Base-by-base conservation (phyloP, 2,797 vertebrate species). In the Sebastes variabilis region DNA sequence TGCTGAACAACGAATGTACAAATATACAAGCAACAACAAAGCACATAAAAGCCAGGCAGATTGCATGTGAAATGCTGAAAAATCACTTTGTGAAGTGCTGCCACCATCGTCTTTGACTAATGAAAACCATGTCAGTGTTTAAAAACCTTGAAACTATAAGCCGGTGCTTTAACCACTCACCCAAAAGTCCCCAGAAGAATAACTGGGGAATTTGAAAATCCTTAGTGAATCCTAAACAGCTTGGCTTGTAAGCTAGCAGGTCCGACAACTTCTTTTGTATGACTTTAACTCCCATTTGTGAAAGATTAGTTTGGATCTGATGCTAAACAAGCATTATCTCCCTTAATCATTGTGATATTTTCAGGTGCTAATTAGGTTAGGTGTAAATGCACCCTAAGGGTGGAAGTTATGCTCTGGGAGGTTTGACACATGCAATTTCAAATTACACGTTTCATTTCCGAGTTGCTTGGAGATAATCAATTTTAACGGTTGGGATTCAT, bases 1-100 rank as follows among this genome's bases (percentile, higher is more conserved):
- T 25, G 27, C 52, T 87, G 29, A 24, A 69, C 78, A 77, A 69
- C 29, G 38, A 81, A 55, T 36, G 64, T 38, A 78, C 52, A 87
- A 80, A 75, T 27, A 75, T 27, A 79, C 59, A 92, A 87, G 80
- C 78, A 85, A 87, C 78, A 83, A 74, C 54, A 52, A 84, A 89
- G 88, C 80, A 81, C 82, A 87, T 77, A 46, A 81, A 92, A 89
- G 90, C 84, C 77, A 82, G 62, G 79, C 75, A 84, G 67, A 81
- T 67, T 79, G 66, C 72, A 80, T 87, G 72, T 77, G 79, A 85
- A 77, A 72, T 49, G 24, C 67, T 60, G 24, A 74, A 59, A 76
- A 58, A 36, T 75, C 32, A 66, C 25, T 78, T 75, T 77, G 54
- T 82, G 62, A 79, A 77, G 32, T 66, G 64, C 66, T 67, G 75